Percentiles rank a stretch among this genome's conserved stretches.
phyloP scores from a whole-genome alignment of 2,113 vertebrate species.

The Zootoca vivipara region DNA sequence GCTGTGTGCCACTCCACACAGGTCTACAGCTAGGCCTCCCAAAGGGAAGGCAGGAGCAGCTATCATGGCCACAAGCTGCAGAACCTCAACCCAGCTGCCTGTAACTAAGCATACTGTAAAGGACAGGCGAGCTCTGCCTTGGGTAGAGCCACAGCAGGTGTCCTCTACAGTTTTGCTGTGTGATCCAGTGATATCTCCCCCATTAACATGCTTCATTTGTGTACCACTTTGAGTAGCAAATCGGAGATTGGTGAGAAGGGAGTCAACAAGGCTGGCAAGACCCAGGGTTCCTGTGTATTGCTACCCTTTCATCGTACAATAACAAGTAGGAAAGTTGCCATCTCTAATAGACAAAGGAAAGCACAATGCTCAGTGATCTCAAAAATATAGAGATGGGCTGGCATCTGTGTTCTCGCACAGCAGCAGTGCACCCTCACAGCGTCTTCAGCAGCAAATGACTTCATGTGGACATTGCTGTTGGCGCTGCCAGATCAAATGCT shows the following conservation, averaged over 20 bases:
- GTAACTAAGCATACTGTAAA: rapidly evolving
- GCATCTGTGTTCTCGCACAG: not conserved
- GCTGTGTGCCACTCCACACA: not conserved
- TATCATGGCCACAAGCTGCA: not conserved
- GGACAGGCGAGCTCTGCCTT: rapidly evolving
- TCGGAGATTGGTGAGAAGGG: not conserved
- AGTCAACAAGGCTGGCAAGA: not conserved
- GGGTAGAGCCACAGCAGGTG: not conserved
- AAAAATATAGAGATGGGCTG: no score
- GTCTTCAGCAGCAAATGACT: not conserved
- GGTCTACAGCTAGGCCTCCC: not conserved
- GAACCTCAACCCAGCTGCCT: not conserved
- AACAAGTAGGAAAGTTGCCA: not conserved
- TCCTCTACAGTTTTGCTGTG: not conserved
- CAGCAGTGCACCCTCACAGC: not conserved
- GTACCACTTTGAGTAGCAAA: not conserved
- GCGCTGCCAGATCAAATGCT: no score
- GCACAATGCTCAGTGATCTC: not conserved
- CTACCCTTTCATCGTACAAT: not conserved
- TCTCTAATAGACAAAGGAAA: not conserved
- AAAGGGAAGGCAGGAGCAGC: rapidly evolving
- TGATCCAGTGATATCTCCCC: not conserved
- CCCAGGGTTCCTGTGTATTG: no score
- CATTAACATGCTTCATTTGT: not conserved
- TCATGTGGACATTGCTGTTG: no score